These are phyloP conservation scores for Melanotaenia duboulayi DNA, from an alignment of 2,113 vertebrate species.

Conservation along the genomic window DNA sequence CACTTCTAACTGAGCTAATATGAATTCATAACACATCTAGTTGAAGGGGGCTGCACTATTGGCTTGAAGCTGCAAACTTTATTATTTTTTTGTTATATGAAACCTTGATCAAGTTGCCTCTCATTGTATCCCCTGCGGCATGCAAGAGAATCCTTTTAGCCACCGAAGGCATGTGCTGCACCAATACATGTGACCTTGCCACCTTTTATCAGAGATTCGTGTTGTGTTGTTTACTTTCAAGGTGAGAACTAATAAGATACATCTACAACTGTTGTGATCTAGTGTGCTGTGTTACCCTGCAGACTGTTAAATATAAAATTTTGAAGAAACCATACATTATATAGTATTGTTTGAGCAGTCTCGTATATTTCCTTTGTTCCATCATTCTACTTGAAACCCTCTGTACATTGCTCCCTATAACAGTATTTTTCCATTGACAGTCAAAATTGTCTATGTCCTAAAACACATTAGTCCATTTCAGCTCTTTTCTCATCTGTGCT, in stretches of 20 bases:
- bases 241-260: conserved; percentile 49
- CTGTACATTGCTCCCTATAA: too few species aligned
- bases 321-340: not conserved
- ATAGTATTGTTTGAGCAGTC: not conserved
- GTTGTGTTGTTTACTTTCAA: conserved; percentile 50
- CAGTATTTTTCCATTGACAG: too few species aligned
- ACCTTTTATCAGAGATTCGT: conserved; percentile 36
- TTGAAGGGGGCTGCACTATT: conserved; percentile 2
- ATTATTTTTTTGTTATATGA: conserved; percentile 58
- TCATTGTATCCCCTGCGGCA: conserved; percentile 36
- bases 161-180: conserved; percentile 20
- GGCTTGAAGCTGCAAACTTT: conserved; percentile 49
- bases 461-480: too few species aligned
- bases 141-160: conserved; percentile 58
- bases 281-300: conserved; percentile 12
- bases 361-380: not conserved
- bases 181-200: conserved; percentile 62
- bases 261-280: conserved; percentile 35
- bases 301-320: not conserved
- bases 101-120: conserved; percentile 65
- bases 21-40: conserved; percentile 28
- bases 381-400: too few species aligned
- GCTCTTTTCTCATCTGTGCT: too few species aligned
- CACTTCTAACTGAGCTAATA: conserved; percentile 19
- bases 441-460: too few species aligned